Evolutionary conservation across 2,797 vertebrate genomes (phyloP).

Genomic region (Graptemys geographica): DNA sequence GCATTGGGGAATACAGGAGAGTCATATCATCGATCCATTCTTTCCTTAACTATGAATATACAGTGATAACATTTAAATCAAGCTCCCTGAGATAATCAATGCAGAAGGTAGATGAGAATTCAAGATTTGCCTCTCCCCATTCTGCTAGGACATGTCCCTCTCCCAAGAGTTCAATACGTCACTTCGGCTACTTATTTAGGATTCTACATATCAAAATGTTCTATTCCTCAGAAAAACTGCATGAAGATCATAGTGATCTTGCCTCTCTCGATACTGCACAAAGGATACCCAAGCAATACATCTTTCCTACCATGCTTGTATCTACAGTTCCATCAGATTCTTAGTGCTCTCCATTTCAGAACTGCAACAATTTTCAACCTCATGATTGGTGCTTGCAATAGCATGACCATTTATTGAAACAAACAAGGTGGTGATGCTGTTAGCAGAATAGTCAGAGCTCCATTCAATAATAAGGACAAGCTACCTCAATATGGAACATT

Average conservation of each 20-base stretch:
- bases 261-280: not conserved
- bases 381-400: not conserved
- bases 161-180: not conserved
- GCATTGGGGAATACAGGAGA: conserved; percentile 57
- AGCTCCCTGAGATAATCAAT: not conserved
- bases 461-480: not conserved
- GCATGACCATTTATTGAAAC: not conserved
- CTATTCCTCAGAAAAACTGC: not conserved
- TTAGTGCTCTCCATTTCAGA: not conserved
- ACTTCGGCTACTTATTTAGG: not conserved
- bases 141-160: not conserved
- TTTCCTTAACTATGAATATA: conserved; percentile 47
- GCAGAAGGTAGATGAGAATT: not conserved
- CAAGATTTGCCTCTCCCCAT: not conserved
- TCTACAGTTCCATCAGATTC: not conserved
- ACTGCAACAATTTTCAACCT: not conserved
- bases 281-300: fast-evolving
- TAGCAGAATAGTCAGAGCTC: fast-evolving
- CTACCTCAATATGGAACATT: not conserved
- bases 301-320: fast-evolving
- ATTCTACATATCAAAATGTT: not conserved
- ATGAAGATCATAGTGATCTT: not conserved
- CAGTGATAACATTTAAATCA: conserved; percentile 38
- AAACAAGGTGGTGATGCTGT: not conserved
- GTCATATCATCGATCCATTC: conserved; percentile 12